Evolutionary conservation across 1,140 invertebrate species (phyloP), one percentile per base, ranked within the genome.

Genomic region (Dryas iulia): DNA sequence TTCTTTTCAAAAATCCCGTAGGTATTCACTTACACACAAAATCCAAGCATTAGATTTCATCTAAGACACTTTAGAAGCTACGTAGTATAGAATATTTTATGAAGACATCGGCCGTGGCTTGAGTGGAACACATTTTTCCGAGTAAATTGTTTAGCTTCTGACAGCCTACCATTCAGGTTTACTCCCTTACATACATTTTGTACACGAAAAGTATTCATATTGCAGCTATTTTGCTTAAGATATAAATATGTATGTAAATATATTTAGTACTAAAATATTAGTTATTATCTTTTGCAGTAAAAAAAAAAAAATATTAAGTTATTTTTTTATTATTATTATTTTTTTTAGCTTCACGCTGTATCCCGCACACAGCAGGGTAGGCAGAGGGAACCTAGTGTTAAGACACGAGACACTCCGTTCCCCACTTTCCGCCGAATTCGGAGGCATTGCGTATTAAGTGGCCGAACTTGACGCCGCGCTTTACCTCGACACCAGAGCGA

Each of bases 21-120:
- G n/a, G n/a, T n/a, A 10, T 47, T 21, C 39, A 47, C 39, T 47
- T 47, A 47, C 39, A 47, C n/a, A 7, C 21, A 47, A 47, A 47
- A 47, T 47, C 39, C 39, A 47, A 47, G 26, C 30, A 30, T 60
- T 39, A 60, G 59, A 33, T 39, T 60, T 60, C 30, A 60, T 60
- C 39, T 60, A 24, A 60, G 33, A 60, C 31, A 60, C 59, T 60
- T 47, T 14, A 39, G 25, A 26, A 33, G 57, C 39, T 39, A 26
- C 39, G 35, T 25, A 25, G 25, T 23, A 39, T 18, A 59, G 33
- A 60, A 60, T 31, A 59, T 60, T 60, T 60, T 26, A 47, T 39
- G 33, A 60, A 25, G 12, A 60, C 25, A 47, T 60, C 59, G 21
- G 23, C 31, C 58, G 24, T 47, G 11, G 14, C 33, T 14, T 25